Conservation (phyloP, 2,113 vertebrate species). For the Indri indri region DNA sequence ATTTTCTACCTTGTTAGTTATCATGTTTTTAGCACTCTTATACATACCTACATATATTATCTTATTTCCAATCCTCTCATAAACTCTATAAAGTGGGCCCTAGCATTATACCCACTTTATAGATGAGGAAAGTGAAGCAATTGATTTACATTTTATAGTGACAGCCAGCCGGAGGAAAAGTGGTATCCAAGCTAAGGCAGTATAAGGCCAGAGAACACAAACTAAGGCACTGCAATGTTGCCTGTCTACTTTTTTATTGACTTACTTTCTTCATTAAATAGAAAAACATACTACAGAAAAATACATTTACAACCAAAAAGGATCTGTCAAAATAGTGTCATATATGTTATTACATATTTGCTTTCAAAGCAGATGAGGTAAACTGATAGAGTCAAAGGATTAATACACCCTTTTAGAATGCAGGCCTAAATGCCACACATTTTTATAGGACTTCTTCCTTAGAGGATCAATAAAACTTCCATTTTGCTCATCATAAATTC, state of each 20-base stretch:
- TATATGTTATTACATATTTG: background rate
- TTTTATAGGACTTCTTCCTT: background rate
- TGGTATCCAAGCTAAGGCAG: background rate
- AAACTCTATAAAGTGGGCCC: background rate
- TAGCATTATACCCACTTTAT: background rate
- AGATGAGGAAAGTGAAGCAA: background rate
- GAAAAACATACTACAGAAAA: background rate
- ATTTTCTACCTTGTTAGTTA: background rate
- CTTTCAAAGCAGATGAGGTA: slow-evolving; percentile 34
- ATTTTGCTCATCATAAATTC: slow-evolving; percentile 41
- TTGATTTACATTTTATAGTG: background rate
- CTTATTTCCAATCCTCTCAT: background rate
- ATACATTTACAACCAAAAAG: background rate
- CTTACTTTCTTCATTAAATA: background rate
- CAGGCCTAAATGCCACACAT: background rate
- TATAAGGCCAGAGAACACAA: background rate
- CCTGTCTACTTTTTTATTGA: background rate
- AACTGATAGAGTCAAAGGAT: slow-evolving; percentile 36
- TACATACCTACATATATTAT: background rate
- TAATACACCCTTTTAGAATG: background rate
- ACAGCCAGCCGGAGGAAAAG: background rate
- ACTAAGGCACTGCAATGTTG: background rate
- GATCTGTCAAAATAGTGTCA: background rate
- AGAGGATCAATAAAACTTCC: slow-evolving; percentile 59
- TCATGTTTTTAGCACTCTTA: background rate